Percentiles rank a stretch among this genome's conserved stretches.
phyloP scores from a whole-genome alignment of 2,797 vertebrate species.

The Poecile montanus region DNA sequence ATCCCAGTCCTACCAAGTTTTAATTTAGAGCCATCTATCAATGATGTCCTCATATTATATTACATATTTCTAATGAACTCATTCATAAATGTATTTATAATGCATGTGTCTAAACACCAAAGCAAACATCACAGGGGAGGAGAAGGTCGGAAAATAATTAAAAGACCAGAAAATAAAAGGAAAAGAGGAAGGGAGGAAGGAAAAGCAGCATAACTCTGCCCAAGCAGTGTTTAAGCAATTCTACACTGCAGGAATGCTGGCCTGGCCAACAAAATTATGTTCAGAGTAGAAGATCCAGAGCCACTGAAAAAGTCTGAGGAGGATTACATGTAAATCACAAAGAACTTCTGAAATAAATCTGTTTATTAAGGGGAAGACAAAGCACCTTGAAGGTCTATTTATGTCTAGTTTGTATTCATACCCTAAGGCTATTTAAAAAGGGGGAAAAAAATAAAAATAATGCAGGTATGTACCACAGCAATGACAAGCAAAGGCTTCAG shows the following conservation, averaged over 20 bases:
- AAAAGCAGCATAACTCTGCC: neutral
- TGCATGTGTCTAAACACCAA: neutral
- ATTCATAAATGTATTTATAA: neutral
- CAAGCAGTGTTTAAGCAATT: fast-evolving
- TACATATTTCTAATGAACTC: neutral
- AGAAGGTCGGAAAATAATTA: neutral
- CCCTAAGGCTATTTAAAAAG: neutral
- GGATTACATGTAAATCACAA: neutral
- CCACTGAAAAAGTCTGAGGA: neutral
- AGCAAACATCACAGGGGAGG: neutral
- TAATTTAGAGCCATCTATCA: neutral
- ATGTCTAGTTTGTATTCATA: neutral
- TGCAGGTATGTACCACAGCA: neutral
- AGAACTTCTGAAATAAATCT: neutral
- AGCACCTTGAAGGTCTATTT: neutral
- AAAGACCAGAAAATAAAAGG: neutral
- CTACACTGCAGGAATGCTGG: neutral
- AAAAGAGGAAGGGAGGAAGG: neutral
- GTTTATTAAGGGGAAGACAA: neutral
- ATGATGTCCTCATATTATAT: neutral
- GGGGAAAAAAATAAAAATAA: neutral
- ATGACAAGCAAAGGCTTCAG: neutral
- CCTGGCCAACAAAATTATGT: neutral
- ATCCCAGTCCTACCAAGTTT: neutral
- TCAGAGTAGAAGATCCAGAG: neutral